These are phyloP conservation scores for Ligdia adustata DNA, from an alignment of 2,888 invertebrate genomes.

Conservation along the genomic window DNA sequence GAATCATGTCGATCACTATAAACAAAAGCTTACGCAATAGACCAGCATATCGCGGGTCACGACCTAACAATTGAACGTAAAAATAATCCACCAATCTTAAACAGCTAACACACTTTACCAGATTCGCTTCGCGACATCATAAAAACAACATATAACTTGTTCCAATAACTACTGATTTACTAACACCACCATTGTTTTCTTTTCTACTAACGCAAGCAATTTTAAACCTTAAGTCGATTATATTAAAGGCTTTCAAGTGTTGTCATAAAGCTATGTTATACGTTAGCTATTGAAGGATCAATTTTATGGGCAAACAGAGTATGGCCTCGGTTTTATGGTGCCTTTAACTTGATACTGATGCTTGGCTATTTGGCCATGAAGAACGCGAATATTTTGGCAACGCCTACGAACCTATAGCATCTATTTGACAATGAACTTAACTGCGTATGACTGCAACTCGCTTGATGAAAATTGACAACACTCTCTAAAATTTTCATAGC, in stretches of 20 bases:
- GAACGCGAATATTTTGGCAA: constrained; percentile 22
- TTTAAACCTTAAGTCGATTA: no score
- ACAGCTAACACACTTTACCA: constrained; percentile 39
- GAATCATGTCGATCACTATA: no score
- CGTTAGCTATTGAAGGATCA: constrained; percentile 49
- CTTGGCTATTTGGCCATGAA: constrained; percentile 39
- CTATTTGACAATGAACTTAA: no score
- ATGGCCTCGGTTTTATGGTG: constrained; percentile 52
- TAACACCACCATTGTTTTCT: constrained; percentile 24
- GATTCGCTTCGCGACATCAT: constrained; percentile 49
- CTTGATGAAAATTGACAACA: no score
- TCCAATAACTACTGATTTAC: constrained; percentile 39
- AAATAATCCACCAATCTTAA: constrained; percentile 28
- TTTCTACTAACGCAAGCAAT: no score
- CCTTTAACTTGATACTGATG: constrained; percentile 46
- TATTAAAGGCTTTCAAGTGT: no score
- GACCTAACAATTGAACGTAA: not conserved
- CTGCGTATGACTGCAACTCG: no score
- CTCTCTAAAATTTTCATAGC: no score
- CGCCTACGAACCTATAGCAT: no score
- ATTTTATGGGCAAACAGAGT: constrained; percentile 56
- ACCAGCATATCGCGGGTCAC: no score
- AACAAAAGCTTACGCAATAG: no score
- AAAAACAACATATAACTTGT: constrained; percentile 46
- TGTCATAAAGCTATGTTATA: no score